Conservation (phyloP, 2,797 vertebrate genomes). For the Rhinella marina region DNA sequence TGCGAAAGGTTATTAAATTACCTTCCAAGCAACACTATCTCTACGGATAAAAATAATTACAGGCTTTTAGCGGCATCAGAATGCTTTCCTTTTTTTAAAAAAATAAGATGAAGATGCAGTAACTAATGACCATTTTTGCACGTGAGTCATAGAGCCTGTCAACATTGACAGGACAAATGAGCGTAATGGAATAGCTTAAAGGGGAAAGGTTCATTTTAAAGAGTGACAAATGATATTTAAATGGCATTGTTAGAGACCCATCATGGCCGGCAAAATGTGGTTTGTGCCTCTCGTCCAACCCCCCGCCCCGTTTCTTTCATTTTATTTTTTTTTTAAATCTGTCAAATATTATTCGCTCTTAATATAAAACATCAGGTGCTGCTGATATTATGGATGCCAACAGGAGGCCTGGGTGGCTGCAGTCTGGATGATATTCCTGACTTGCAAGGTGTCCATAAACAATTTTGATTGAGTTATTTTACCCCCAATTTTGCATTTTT, state of each 20-base stretch:
- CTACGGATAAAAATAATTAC: constrained; percentile 99
- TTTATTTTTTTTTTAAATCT: constrained; percentile 80
- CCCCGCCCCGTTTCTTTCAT: constrained; percentile 68
- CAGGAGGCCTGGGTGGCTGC: neutral
- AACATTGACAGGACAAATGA: constrained; percentile 97
- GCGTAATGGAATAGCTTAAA: constrained; percentile 96
- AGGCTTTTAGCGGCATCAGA: constrained; percentile 94
- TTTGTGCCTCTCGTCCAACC: constrained; percentile 81
- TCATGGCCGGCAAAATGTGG: constrained; percentile 90
- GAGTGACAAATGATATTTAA: constrained; percentile 95
- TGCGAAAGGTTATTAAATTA: constrained; percentile 99
- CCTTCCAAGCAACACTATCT: constrained; percentile 93
- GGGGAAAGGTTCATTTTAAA: constrained; percentile 89
- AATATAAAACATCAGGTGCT: constrained; percentile 82
- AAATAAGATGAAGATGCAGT: constrained; percentile 95
- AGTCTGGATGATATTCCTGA: neutral
- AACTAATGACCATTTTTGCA: constrained; percentile 99
- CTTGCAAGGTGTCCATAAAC: neutral
- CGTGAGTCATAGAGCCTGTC: constrained; percentile 98
- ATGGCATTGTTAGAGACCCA: constrained; percentile 92
- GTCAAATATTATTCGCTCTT: constrained; percentile 80
- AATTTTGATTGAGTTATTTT: neutral
- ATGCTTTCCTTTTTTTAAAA: constrained; percentile 83
- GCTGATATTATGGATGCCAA: constrained; percentile 78
- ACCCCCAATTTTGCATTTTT: no score